These are phyloP conservation scores for Ammodytes marinus DNA, from an alignment of 2,113 vertebrate species.

Conservation along the genomic window DNA sequence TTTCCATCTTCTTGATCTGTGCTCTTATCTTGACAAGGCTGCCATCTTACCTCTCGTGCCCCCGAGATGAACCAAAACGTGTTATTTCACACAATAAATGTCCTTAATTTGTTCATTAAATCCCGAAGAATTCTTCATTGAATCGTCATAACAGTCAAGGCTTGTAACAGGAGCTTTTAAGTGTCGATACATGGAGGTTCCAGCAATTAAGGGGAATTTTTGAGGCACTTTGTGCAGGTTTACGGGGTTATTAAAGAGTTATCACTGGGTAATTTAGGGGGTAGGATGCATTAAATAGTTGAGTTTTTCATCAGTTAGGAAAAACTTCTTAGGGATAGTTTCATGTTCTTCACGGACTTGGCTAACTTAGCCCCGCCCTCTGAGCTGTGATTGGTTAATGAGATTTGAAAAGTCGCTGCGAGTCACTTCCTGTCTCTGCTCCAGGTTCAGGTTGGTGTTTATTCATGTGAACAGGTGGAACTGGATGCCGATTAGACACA, in stretches of 20 bases:
- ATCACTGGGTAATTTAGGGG: too few species aligned
- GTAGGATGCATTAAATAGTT: not conserved
- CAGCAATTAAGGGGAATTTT: slow-evolving; percentile 13
- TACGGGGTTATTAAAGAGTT: slow-evolving; percentile 26
- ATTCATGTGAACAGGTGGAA: slow-evolving; percentile 26
- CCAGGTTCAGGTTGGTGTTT: not conserved
- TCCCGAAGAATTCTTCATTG: slow-evolving; percentile 42
- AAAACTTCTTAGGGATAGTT: too few species aligned
- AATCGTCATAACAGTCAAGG: not conserved
- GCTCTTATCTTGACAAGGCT: slow-evolving; percentile 44
- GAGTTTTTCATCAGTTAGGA: too few species aligned
- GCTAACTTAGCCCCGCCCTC: not conserved
- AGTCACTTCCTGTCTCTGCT: slow-evolving; percentile 4
- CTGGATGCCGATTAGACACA: slow-evolving; percentile 19
- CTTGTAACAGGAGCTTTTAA: not conserved
- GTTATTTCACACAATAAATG: slow-evolving; percentile 51
- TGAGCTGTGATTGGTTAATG: not conserved
- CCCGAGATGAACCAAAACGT: slow-evolving; percentile 63
- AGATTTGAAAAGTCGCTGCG: not conserved
- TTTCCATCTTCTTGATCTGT: slow-evolving; percentile 5
- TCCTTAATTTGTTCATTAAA: slow-evolving; percentile 66
- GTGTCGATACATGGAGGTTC: not conserved
- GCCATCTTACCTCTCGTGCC: slow-evolving; percentile 45
- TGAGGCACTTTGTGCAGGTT: slow-evolving; percentile 21
- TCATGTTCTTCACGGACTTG: not conserved